Conservation (phyloP, 2,888 invertebrate species). For the Drosophila rellima region DNA sequence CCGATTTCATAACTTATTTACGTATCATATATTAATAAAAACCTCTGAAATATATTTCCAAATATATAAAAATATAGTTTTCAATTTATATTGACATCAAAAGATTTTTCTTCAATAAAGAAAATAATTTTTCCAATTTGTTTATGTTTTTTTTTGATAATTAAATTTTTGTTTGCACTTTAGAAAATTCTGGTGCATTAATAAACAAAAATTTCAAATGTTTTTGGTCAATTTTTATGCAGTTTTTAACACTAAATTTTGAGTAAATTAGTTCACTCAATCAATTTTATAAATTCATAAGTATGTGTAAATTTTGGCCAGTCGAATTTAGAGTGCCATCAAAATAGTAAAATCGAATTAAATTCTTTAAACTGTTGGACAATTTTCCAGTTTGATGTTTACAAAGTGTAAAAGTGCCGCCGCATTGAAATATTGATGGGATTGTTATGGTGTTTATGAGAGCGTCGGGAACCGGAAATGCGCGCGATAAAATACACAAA, state of each 20-base stretch:
- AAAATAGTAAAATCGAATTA: conserved; percentile 5
- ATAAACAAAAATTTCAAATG: conserved; percentile 1
- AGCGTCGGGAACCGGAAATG: conserved; percentile 33
- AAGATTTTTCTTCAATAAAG: background rate
- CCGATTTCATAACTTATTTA: background rate
- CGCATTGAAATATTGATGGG: conserved; percentile 22
- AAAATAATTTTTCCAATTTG: background rate
- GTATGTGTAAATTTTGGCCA: background rate
- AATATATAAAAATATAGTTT: background rate
- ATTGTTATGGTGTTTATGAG: conserved; percentile 29
- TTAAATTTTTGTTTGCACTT: background rate
- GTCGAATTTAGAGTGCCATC: background rate
- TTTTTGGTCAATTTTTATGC: background rate
- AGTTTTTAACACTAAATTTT: background rate
- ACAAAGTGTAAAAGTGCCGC: conserved; percentile 23
- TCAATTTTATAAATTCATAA: background rate
- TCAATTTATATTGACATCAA: background rate
- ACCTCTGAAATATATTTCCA: background rate
- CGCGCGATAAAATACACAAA: conserved; percentile 22
- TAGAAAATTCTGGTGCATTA: background rate
- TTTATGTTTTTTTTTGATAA: background rate
- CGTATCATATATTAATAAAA: too few species aligned
- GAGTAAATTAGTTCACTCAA: background rate
- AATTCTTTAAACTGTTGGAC: conserved; percentile 1
- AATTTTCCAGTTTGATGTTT: conserved; percentile 6